Evolutionary conservation across 2,888 invertebrate species (phyloP).

Genomic region (Microplitis manilae): DNA sequence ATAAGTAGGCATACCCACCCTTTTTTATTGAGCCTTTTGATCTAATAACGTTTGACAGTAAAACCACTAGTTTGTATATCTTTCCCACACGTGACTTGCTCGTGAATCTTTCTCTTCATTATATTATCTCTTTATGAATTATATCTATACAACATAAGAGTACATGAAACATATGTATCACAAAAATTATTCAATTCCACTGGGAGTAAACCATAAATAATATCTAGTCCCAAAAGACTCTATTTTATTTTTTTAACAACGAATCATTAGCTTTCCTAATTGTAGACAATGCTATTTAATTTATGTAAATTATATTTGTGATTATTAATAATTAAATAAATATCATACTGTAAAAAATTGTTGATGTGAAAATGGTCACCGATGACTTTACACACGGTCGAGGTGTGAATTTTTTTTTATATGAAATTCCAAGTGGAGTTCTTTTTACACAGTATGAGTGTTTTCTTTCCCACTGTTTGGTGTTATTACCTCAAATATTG

Average conservation of each 20-base stretch:
- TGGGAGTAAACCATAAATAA: constrained; percentile 52
- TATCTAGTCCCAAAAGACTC: constrained; percentile 32
- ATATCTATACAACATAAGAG: background rate
- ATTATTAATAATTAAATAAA: too few relatives aligned
- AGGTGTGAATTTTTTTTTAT: too few relatives aligned
- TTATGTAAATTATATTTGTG: too few relatives aligned
- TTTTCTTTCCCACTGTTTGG: too few relatives aligned
- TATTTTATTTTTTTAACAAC: background rate
- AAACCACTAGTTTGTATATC: constrained; percentile 53
- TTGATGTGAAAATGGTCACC: too few relatives aligned
- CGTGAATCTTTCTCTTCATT: constrained; percentile 22
- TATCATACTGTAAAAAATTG: too few relatives aligned
- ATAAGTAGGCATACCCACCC: constrained; percentile 6
- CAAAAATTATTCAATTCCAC: constrained; percentile 48
- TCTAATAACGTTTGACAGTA: constrained; percentile 24
- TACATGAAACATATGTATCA: constrained; percentile 55
- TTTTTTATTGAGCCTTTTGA: constrained; percentile 13
- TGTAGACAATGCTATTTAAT: background rate
- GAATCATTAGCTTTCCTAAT: background rate
- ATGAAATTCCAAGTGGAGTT: too few relatives aligned
- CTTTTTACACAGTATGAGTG: too few relatives aligned
- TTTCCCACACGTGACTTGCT: constrained; percentile 58
- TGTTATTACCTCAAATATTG: too few relatives aligned
- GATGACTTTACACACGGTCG: too few relatives aligned
- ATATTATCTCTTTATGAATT: constrained; percentile 28